phyloP scores from a whole-genome alignment of 2,888 invertebrate genomes.

The Leucoptera coffeella region DNA sequence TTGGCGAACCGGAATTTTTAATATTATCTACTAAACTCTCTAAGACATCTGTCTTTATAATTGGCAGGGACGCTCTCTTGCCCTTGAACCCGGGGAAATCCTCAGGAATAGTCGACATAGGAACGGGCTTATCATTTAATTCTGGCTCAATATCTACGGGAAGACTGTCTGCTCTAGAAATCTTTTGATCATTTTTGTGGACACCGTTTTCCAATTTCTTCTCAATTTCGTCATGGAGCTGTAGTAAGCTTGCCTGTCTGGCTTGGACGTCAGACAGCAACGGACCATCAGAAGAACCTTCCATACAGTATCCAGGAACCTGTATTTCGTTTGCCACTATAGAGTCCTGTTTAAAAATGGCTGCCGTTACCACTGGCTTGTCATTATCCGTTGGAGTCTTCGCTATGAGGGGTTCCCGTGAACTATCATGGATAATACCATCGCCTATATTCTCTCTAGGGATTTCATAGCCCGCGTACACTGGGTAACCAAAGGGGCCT shows the following conservation, averaged over 20 bases:
- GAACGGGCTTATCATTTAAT: constrained; percentile 12
- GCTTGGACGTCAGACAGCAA: constrained; percentile 44
- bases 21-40: constrained; percentile 51
- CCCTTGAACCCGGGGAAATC: constrained; percentile 23
- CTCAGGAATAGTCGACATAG: constrained; percentile 30
- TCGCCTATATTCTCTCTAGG: constrained; percentile 24
- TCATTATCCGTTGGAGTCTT: constrained; percentile 45
- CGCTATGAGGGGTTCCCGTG: constrained; percentile 40
- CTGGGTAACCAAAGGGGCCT: constrained; percentile 64
- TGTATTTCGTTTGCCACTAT: constrained; percentile 39
- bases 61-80: constrained; percentile 35
- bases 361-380: constrained; percentile 66
- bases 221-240: constrained; percentile 29
- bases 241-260: constrained; percentile 34
- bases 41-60: constrained; percentile 43
- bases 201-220: constrained; percentile 36
- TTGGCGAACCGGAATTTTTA: constrained; percentile 44
- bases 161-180: constrained; percentile 47
- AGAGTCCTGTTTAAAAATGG: constrained; percentile 60
- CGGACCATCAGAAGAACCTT: constrained; percentile 46
- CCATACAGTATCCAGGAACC: constrained; percentile 40
- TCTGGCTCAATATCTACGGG: constrained; percentile 43
- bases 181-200: constrained; percentile 20
- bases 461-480: constrained; percentile 54
- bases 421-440: constrained; percentile 29